Evolutionary conservation across 2,113 vertebrate genomes (phyloP), one percentile per base, ranked within the genome.

Genomic region (Syrmaticus mikado): DNA sequence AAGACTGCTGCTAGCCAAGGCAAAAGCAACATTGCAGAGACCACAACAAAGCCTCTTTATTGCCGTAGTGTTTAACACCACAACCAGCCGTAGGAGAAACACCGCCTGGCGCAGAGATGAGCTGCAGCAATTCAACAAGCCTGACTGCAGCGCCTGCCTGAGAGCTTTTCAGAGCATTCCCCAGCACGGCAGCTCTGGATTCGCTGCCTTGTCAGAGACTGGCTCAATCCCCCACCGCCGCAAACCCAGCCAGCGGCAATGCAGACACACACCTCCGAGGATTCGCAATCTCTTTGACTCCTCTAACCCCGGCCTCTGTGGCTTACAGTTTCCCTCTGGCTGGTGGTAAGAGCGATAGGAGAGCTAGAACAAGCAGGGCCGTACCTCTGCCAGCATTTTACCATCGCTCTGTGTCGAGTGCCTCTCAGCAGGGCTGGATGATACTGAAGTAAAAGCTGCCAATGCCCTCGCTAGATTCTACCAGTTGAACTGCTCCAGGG

Each of bases 41-140:
- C 93, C 90, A 95, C 95, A 95, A 95, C 96, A 96, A 96, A 95
- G 94, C 77, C 66, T 94, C 80, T 92, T 78, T 84, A 92, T 41
- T 88, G 87, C 90, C 78, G 66, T 91, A 87, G 85, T 53, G 0
- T 94, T 95, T 95, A 91, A 88, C 87, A 72, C 79, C 85, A 85
- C 82, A 88, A 46, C 72, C 79, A 91, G 92, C 93, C 85, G 90
- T 76, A 86, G 86, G 80, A 95, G 90, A 94, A 96, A 74, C 87
- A 68, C 73, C 6, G 8, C 92, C 68, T 94, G 93, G 94, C 50
- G 1, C 90, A 90, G 70, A 60, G 76, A 88, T 62, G 76, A 91
- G 85, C 87, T 82, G 90, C 95, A 84, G 90, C 93, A 94, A 64
- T 82, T 82, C 80, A 25, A 71, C 4, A 0, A 88, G 70, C 82